Evolutionary conservation across 2,113 vertebrate genomes (phyloP), one percentile per base, ranked within the genome.

Genomic region (Scomber colias): DNA sequence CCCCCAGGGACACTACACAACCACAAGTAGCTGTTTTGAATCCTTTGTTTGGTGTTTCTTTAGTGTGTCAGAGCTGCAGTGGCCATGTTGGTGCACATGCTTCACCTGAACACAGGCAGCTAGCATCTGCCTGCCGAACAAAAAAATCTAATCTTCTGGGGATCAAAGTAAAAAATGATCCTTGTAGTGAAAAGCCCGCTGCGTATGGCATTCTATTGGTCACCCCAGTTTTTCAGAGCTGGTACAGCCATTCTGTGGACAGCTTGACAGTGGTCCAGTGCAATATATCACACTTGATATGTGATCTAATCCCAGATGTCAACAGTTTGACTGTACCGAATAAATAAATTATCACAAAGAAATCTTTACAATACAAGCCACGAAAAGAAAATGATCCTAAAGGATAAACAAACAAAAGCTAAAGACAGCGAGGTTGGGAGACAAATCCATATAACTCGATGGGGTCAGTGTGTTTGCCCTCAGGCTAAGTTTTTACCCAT

Each of bases 311-410:
- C 35, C 16, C 49, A 56, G 49, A 67, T 61, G 61, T 83, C 64
- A 78, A 69, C 56, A 66, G 69, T 50, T 65, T 71, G 77, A 72
- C 85, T 50, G 59, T 44, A 19, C 55, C 67, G 24, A 63, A 71
- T 81, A 64, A 81, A 85, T 70, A 81, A 81, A 81, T 81, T 21
- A 21, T 21, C 21, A 21, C 5, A 83, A 50, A 62, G 67, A 64
- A 71, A 77, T 86, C 73, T 77, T 88, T 86, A 81, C 86, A 79
- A 83, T 21, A 21, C 21, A 21, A 21, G 21, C 21, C 1, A 21
- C 21, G 21, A 21, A 1, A 21, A 59, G 56, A 5, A 35, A 60
- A 50, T 53, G n/a, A 7, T 73, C 30, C 30, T 62, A 62, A 53
- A 31, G 53, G 72, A 19, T 56, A 49, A 80, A 80, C 57, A 71